These are phyloP conservation scores for Penelope pileata DNA, from an alignment of 2,113 vertebrate species.

Conservation along the genomic window DNA sequence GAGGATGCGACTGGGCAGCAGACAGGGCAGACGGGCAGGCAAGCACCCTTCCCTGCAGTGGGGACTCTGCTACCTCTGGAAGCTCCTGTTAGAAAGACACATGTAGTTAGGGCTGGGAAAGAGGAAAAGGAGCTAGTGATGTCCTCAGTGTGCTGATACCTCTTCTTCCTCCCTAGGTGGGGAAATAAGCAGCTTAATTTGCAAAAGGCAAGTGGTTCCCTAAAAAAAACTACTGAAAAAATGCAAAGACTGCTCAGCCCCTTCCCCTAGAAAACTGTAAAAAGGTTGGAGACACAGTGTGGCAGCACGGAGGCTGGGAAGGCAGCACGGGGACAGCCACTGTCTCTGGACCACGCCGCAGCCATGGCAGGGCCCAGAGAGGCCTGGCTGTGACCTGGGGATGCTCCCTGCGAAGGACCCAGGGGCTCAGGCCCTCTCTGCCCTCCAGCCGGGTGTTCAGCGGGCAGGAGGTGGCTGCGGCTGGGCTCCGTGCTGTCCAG, in stretches of 20 bases:
- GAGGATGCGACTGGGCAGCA: not conserved
- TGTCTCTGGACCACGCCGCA: not conserved
- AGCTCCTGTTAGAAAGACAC: not conserved
- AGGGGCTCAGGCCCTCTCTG: not conserved
- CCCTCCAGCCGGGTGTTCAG: not conserved
- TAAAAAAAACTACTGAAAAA: slow-evolving; percentile 48
- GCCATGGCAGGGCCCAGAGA: not conserved
- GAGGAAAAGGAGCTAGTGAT: not conserved
- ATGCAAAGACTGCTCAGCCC: not conserved
- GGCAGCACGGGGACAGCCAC: not conserved
- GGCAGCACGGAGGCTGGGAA: not conserved
- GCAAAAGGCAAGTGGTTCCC: slow-evolving; percentile 34
- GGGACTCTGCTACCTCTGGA: not conserved
- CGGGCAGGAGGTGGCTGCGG: not conserved
- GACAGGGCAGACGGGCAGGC: not conserved
- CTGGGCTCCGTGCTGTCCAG: not conserved
- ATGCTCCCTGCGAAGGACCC: not conserved
- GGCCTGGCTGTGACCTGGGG: not conserved
- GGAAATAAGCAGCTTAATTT: not conserved
- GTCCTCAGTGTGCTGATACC: not conserved
- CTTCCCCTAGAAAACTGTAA: not conserved
- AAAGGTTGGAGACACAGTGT: not conserved
- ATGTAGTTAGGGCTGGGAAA: not conserved
- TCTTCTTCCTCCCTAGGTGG: not conserved
- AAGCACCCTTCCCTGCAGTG: not conserved